A percentile compares a stretch with the other conserved stretches of the same genome.
These are phyloP conservation scores for Monodelphis domestica DNA, from an alignment of 2,797 vertebrate species.

Conservation along the genomic window DNA sequence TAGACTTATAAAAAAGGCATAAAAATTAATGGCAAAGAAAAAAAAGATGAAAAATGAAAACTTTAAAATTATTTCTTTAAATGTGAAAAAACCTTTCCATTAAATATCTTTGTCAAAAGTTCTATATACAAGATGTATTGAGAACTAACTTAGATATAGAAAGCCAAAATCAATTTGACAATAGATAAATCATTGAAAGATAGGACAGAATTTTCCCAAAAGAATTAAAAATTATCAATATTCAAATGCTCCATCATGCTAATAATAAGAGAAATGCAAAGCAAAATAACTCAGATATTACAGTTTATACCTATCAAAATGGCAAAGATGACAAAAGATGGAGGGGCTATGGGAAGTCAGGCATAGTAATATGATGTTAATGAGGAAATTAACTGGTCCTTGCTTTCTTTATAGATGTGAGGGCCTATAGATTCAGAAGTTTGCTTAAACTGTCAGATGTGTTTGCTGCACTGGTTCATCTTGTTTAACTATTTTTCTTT, in stretches of 20 bases:
- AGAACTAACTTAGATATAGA: neutral
- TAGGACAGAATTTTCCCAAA: neutral
- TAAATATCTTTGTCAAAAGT: neutral
- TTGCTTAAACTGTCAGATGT: too few species aligned
- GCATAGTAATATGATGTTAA: neutral
- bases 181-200: neutral
- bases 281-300: neutral
- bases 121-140: neutral
- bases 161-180: neutral
- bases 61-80: neutral
- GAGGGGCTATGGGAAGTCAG: neutral
- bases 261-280: neutral
- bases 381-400: neutral
- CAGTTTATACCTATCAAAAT: neutral
- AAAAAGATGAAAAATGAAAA: neutral
- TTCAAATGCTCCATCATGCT: neutral
- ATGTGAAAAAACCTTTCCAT: neutral
- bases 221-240: neutral
- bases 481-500: too few species aligned
- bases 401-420: too few species aligned
- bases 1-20: neutral
- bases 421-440: too few species aligned
- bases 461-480: too few species aligned
- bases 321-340: neutral
- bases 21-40: neutral